Base-by-base conservation (phyloP, 2,888 invertebrate genomes). In the Aporophyla lueneburgensis region DNA sequence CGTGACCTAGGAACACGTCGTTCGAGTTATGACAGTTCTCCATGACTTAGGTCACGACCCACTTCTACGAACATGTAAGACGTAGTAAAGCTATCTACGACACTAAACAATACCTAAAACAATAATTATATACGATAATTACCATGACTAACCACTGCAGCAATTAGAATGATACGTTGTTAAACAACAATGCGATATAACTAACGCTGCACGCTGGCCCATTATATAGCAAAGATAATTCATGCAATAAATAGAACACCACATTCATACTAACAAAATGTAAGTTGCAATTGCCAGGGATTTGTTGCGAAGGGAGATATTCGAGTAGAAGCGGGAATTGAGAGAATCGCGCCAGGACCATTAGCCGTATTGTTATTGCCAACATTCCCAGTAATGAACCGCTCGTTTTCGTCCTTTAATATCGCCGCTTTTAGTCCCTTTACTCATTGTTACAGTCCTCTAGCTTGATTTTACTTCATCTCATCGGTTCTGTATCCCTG, bases 361-460 rank as follows among this genome's bases (percentile, higher is more conserved):
- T 96, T 96, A 96, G 93, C 93, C 91, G 94, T 95, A 96, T 96
- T 96, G 96, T 96, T 96, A 96, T 96, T 95, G 93, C 95, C 93
- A 90, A 93, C 94, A 94, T 95, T 95, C 91, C 88, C 92, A 91
- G 96, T 96, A 96, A 96, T 96, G 95, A 96, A 95, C 91, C 93
- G 95, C 94, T 95, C 96, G 95, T 96, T 96, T 94, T 94, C 95
- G 93, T 94, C 92, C 94, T 94, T 93, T 94, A 95, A 95, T 95
- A 95, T 94, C 90, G 90, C 94, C 93, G 94, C 92, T 95, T 93
- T 92, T 87, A 90, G 92, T 93, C 93, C 90, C 93, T 93, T 93
- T 93, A 93, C 93, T 94, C 93, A 92, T 91, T 89, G 89, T 94
- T 92, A 94, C 93, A 90, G 92, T 91, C 86, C 91, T 92, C 91